Conservation (phyloP, 2,888 invertebrate genomes). For the Onthophagus sagittarius region DNA sequence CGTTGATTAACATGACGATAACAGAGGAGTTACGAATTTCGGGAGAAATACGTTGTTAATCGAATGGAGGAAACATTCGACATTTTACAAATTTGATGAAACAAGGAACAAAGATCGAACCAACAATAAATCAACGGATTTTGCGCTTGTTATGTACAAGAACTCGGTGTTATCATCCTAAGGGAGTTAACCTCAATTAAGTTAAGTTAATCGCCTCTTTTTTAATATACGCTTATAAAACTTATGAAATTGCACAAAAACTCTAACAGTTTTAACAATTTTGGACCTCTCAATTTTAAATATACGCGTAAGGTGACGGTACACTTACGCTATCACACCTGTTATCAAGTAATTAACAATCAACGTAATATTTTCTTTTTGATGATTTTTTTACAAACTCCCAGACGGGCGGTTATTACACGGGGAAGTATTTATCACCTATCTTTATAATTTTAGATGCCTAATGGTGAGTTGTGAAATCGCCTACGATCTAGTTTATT, state of each 20-base stretch:
- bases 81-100: neutral
- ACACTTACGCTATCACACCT: slow-evolving; percentile 50
- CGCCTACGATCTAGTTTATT: neutral
- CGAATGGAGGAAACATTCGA: neutral
- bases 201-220: neutral
- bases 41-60: slow-evolving; percentile 46
- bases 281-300: slow-evolving; percentile 48
- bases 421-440: slow-evolving; percentile 1
- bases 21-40: slow-evolving; percentile 47
- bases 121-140: slow-evolving; percentile 1
- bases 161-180: neutral
- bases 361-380: neutral
- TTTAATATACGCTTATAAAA: slow-evolving; percentile 47
- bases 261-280: slow-evolving; percentile 49
- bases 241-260: slow-evolving; percentile 51
- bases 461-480: neutral
- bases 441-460: neutral
- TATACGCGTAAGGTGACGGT: slow-evolving; percentile 44
- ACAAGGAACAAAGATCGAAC: slow-evolving; percentile 7
- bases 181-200: neutral
- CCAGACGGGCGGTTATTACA: neutral
- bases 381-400: neutral
- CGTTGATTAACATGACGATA: slow-evolving; percentile 48
- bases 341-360: slow-evolving; percentile 4
- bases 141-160: neutral